phyloP scores from a whole-genome alignment of 2,888 invertebrate genomes.

The Notocelia uddmanniana region DNA sequence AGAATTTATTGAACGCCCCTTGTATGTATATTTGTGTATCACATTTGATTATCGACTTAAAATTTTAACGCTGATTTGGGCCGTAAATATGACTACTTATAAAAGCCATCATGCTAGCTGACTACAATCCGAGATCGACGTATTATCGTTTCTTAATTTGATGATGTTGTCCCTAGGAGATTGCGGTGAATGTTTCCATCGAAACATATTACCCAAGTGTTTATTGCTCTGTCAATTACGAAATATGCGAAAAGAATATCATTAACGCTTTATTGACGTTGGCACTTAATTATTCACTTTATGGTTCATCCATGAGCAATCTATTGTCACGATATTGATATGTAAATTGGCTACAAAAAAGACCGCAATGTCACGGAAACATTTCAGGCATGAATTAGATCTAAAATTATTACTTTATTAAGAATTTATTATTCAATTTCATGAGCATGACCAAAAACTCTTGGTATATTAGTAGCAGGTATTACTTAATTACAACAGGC shows the following conservation, averaged over 20 bases:
- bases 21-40: too few relatives aligned
- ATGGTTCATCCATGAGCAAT: slow-evolving; percentile 13
- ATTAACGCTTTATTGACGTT: slow-evolving; percentile 2
- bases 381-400: not conserved
- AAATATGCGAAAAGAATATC: not conserved
- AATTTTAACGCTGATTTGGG: too few relatives aligned
- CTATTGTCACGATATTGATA: not conserved
- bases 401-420: not conserved
- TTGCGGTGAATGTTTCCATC: slow-evolving; percentile 14
- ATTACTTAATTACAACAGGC: too few relatives aligned
- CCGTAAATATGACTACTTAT: too few relatives aligned
- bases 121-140: too few relatives aligned
- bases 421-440: too few relatives aligned
- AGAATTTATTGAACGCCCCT: too few relatives aligned
- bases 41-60: too few relatives aligned
- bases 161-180: not conserved
- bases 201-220: not conserved
- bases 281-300: slow-evolving; percentile 13
- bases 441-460: too few relatives aligned
- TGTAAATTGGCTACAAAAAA: not conserved
- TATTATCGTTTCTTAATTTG: too few relatives aligned
- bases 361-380: not conserved
- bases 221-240: slow-evolving; percentile 19
- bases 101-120: too few relatives aligned
- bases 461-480: too few relatives aligned